A percentile compares a stretch with the other conserved stretches of the same genome.
These are phyloP conservation scores for Laticauda colubrina DNA, from an alignment of 2,113 vertebrate species.

Conservation along the genomic window DNA sequence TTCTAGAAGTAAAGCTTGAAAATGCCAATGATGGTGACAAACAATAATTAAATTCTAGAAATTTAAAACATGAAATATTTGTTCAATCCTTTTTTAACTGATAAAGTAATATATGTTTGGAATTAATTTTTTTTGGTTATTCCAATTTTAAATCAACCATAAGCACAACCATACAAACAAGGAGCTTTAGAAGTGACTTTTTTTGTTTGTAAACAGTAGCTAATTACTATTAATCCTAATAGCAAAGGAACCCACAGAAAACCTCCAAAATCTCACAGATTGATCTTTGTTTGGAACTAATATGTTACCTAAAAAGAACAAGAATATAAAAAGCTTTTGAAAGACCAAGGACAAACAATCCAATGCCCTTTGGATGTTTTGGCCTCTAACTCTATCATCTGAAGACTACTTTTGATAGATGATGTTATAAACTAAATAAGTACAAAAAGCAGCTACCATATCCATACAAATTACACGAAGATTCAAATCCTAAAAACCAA, in stretches of 20 bases:
- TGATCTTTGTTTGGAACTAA: neutral
- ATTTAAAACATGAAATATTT: neutral
- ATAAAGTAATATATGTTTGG: neutral
- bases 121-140: conserved; percentile 17
- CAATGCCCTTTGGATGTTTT: neutral
- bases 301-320: neutral
- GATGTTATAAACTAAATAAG: neutral
- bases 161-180: neutral
- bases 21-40: neutral
- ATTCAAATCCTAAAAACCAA: neutral
- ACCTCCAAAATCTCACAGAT: neutral
- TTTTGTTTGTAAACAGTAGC: neutral
- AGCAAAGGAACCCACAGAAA: neutral
- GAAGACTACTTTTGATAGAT: neutral
- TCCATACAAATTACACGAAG: neutral
- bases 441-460: neutral
- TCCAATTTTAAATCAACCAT: conserved; percentile 12
- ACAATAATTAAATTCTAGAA: neutral
- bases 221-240: neutral
- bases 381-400: neutral
- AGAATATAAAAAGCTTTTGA: neutral
- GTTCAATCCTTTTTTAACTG: neutral
- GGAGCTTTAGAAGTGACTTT: neutral
- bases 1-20: neutral
- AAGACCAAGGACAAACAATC: neutral